These are phyloP conservation scores for Drosophila acutilabella DNA, from an alignment of 2,888 invertebrate species.

Conservation along the genomic window DNA sequence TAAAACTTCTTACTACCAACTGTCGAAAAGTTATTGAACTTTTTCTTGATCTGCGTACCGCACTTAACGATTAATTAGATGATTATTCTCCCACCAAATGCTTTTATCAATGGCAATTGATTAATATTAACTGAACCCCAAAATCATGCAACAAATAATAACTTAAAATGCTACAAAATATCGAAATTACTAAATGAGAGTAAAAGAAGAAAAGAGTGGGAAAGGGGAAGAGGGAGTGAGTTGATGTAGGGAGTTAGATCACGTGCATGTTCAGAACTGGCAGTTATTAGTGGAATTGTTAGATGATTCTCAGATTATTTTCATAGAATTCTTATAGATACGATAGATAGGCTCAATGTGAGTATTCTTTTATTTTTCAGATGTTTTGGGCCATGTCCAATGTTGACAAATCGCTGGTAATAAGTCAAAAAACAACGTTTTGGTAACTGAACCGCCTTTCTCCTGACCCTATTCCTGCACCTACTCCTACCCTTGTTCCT, in stretches of 20 bases:
- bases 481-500: neutral
- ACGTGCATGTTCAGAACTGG: conserved; percentile 34
- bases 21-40: neutral
- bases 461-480: neutral
- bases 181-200: neutral
- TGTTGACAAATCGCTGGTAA: conserved; percentile 84
- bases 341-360: conserved; percentile 46
- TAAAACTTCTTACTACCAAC: too few species aligned
- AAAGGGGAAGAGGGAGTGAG: neutral
- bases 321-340: conserved; percentile 60
- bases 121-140: conserved; percentile 81
- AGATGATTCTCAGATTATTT: conserved; percentile 40
- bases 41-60: neutral
- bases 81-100: conserved; percentile 65
- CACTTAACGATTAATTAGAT: conserved; percentile 15
- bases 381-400: conserved; percentile 79
- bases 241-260: conserved; percentile 15
- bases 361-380: neutral
- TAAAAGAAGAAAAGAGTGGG: neutral
- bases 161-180: conserved; percentile 6
- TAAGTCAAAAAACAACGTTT: conserved; percentile 72
- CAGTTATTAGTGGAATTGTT: conserved; percentile 41
- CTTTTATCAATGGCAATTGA: conserved; percentile 83
- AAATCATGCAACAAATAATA: conserved; percentile 12
- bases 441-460: conserved; percentile 23